A percentile compares a stretch with the other conserved stretches of the same genome.
Evolutionary conservation across 2,797 vertebrate species (phyloP).

Genomic region (Octomys mimax): DNA sequence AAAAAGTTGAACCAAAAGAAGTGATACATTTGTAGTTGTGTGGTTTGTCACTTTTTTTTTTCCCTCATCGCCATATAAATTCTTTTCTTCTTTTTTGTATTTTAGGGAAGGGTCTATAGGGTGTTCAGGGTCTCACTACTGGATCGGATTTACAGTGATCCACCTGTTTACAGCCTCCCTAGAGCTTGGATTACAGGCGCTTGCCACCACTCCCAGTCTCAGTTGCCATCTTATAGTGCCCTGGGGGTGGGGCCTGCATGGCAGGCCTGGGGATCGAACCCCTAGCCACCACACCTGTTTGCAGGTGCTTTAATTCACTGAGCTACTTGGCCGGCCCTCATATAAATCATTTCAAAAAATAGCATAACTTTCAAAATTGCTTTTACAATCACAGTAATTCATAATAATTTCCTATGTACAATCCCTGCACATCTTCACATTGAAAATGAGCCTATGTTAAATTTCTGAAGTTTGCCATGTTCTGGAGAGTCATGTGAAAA

Average conservation of each 20-base stretch:
- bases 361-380: neutral
- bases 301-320: no score
- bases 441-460: conserved; percentile 18
- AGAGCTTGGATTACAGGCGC: no score
- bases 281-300: no score
- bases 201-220: no score
- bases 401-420: neutral
- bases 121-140: no score
- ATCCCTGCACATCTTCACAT: neutral
- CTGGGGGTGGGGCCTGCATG: no score
- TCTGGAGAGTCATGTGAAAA: neutral
- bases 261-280: no score
- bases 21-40: neutral
- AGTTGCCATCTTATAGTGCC: no score
- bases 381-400: neutral
- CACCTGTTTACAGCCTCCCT: no score
- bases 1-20: neutral
- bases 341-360: conserved; percentile 40
- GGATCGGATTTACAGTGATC: no score
- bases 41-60: neutral
- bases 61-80: neutral
- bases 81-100: neutral
- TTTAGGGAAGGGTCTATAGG: no score
- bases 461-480: neutral
- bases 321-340: neutral